Evolutionary conservation across 2,113 vertebrate genomes (phyloP), one percentile per base, ranked within the genome.

Genomic region (Malurus melanocephalus): DNA sequence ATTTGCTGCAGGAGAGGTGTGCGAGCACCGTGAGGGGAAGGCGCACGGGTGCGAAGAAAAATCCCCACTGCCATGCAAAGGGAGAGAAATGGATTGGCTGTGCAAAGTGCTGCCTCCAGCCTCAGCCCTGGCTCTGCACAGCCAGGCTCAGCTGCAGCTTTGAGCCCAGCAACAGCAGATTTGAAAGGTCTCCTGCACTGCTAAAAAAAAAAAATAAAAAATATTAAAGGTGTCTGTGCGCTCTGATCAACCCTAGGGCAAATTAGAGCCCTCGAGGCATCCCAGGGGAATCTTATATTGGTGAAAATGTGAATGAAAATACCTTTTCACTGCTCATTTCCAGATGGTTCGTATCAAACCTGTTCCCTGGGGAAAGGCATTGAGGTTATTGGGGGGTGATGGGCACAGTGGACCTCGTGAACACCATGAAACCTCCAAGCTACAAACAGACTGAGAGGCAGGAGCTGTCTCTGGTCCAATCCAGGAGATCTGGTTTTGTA

Each of bases 1-100:
- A 93, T 96, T 96, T 95, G 87, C 96, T 92, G 80, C 85, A 72
- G 76, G 84, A 95, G 93, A 92, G 92, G 68, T 74, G 94, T 93
- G 94, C 4, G 85, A 92, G 94, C 65, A 6, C 30, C 22, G 91
- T 66, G 57, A 88, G 43, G 82, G 52, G 60, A 71, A 93, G 71
- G 88, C 48, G 75, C 33, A 28, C 0, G 57, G 49, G 49, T 24
- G 56, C 45, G 80, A 55, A 43, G 46, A 78, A 62, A 87, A 78
- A 78, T 9, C 52, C 51, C 57, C 56, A 27, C 52, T 52, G 87
- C 80, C 56, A 16, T 14, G 91, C n/a, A 22, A 90, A 62, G 2
- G 26, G 53, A n/a, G 79, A 66, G 85, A 7, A 80, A 81, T 35
- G 48, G 52, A 85, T 84, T 43, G 72, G 52, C 85, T 62, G 53